phyloP scores from a whole-genome alignment of 2,888 invertebrate genomes.

The Lochmaea capreae region DNA sequence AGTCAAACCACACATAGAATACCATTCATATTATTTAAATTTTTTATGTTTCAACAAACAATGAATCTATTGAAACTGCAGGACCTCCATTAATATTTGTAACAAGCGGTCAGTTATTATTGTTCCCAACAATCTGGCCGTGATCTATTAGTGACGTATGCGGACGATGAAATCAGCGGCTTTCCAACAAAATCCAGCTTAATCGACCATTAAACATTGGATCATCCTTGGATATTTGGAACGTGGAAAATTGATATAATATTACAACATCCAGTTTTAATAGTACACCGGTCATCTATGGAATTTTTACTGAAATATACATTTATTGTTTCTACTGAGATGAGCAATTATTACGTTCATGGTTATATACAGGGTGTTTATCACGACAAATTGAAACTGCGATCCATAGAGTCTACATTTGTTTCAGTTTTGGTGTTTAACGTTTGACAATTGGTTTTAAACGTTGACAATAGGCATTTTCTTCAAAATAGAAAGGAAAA shows the following conservation, averaged over 20 bases:
- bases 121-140: neutral
- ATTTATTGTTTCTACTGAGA: neutral
- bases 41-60: neutral
- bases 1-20: too few relatives aligned
- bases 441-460: too few relatives aligned
- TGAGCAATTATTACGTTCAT: neutral
- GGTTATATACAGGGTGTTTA: neutral
- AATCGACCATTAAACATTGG: slow-evolving; percentile 30
- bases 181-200: slow-evolving; percentile 24
- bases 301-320: slow-evolving; percentile 10
- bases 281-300: neutral
- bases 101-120: slow-evolving; percentile 2
- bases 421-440: too few relatives aligned
- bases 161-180: slow-evolving; percentile 14
- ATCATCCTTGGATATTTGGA: slow-evolving; percentile 27
- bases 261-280: slow-evolving; percentile 25
- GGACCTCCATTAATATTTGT: neutral
- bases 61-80: neutral
- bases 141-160: slow-evolving; percentile 24
- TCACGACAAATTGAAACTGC: too few relatives aligned
- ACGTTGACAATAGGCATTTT: too few relatives aligned
- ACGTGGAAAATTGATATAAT: slow-evolving; percentile 28
- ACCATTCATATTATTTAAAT: neutral
- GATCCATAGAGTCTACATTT: too few relatives aligned
- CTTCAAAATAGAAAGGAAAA: too few relatives aligned